phyloP scores from a whole-genome alignment of 2,888 invertebrate genomes.

The Fragum whitleyi region DNA sequence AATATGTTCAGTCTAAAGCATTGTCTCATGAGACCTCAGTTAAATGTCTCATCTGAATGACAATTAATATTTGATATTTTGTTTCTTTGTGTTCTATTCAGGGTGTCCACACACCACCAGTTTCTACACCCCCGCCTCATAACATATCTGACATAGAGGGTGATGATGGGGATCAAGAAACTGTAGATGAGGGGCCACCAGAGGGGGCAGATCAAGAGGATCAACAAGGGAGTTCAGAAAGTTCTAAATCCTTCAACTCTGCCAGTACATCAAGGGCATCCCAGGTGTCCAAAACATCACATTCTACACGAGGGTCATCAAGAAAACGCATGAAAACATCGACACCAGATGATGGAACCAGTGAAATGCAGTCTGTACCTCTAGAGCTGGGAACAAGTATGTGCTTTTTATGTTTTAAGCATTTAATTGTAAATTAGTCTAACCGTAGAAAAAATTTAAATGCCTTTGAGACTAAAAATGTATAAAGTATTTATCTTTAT shows the following conservation, averaged over 20 bases:
- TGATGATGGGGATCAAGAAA: conserved; percentile 15
- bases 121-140: conserved; percentile 44
- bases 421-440: no score
- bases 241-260: conserved; percentile 51
- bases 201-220: conserved; percentile 25
- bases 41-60: no score
- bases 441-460: no score
- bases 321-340: conserved; percentile 35
- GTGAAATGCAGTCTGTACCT: conserved; percentile 24
- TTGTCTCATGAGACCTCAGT: no score
- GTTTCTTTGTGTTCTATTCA: not conserved
- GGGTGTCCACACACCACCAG: conserved; percentile 38
- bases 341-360: conserved; percentile 12
- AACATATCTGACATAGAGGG: conserved; percentile 38
- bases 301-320: conserved; percentile 27
- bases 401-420: not conserved
- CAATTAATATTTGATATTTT: not conserved
- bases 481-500: no score
- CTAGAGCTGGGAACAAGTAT: conserved; percentile 32
- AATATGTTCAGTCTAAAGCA: no score
- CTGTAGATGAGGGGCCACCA: conserved; percentile 25
- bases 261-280: conserved; percentile 37
- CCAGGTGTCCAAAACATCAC: conserved; percentile 36
- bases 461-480: no score
- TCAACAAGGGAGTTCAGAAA: conserved; percentile 45